Base-by-base conservation (phyloP, 1,140 invertebrate genomes). In the Drosophila parvula region DNA sequence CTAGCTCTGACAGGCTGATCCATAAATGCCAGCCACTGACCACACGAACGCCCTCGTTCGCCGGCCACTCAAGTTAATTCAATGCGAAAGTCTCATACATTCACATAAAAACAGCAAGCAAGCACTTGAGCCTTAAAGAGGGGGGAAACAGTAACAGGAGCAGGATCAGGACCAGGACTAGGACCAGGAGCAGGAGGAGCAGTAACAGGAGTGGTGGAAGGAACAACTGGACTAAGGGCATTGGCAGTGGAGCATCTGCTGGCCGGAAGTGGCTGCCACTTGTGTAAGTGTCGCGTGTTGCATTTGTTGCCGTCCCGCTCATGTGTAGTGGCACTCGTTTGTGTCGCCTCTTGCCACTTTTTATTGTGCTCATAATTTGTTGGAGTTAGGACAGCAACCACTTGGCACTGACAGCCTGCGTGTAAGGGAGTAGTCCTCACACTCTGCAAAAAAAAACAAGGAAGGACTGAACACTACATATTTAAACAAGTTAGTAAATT, bases 331-430 rank as follows among this genome's bases (percentile, higher is more conserved):
- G 34, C 27, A 55, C 27, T 67, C 67, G 60, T 63, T 73, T 30
- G 44, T 56, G 44, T 55, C 40, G 51, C 67, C 67, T 45, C 41
- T 45, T 75, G 63, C 64, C 70, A 76, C 61, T 83, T 83, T 82
- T 79, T 83, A 83, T 83, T 64, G 64, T 64, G 53, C 71, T 71
- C 80, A 83, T 83, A 83, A 79, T 83, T 83, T 83, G 80, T 82
- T 67, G 50, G 74, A 83, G 80, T 82, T 82, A 67, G 57, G 36
- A 55, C 61, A 55, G 67, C 47, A 76, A 44, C 70, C 70, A 61
- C 59, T 60, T 63, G 59, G 30, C 53, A 51, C 58, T 81, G 79
- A 78, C 79, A 81, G 74, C 56, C 47, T 30, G 34, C 56, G 22
- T 34, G 58, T 71, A 32, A 51, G 58, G 28, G 36, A 44, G 27